A percentile compares a stretch with the other conserved stretches of the same genome.
Conservation (phyloP, 2,888 invertebrate genomes). For the Theretra japonica region DNA sequence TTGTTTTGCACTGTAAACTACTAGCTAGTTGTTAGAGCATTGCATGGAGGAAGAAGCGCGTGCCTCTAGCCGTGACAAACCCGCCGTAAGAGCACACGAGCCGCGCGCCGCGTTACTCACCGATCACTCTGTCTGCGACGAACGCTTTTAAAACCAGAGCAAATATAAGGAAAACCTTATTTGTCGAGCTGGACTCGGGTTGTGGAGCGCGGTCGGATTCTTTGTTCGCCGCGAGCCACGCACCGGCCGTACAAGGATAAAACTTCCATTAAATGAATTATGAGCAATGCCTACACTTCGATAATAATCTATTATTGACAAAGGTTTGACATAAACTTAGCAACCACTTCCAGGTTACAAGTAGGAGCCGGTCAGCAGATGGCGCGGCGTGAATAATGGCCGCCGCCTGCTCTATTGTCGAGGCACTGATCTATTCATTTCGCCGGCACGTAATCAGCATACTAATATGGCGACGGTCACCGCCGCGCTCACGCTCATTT, state of each 20-base stretch:
- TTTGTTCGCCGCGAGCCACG: neutral
- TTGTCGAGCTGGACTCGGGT: no score
- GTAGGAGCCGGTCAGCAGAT: neutral
- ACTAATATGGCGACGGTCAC: neutral
- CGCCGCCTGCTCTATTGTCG: neutral
- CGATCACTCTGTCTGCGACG: neutral
- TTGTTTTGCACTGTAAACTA: slow-evolving; percentile 15
- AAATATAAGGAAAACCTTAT: slow-evolving; percentile 19
- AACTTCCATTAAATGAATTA: neutral
- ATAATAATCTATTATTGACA: neutral
- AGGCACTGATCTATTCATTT: slow-evolving; percentile 13
- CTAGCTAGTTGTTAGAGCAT: slow-evolving; percentile 6
- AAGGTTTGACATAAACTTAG: neutral
- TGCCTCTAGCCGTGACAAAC: neutral
- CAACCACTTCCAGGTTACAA: neutral
- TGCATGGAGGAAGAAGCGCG: neutral
- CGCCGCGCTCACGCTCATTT: neutral
- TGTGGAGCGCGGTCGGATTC: slow-evolving; percentile 2
- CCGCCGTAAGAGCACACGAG: neutral
- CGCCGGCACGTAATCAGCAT: slow-evolving; percentile 27
- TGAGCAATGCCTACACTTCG: neutral
- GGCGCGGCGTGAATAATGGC: neutral
- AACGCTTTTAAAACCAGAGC: neutral
- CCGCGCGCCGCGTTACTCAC: neutral
- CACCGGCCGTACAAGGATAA: slow-evolving; percentile 13